A percentile compares a stretch with the other conserved stretches of the same genome.
Conservation (phyloP, 2,888 invertebrate species). For the Pycnomerus fuliginosus region DNA sequence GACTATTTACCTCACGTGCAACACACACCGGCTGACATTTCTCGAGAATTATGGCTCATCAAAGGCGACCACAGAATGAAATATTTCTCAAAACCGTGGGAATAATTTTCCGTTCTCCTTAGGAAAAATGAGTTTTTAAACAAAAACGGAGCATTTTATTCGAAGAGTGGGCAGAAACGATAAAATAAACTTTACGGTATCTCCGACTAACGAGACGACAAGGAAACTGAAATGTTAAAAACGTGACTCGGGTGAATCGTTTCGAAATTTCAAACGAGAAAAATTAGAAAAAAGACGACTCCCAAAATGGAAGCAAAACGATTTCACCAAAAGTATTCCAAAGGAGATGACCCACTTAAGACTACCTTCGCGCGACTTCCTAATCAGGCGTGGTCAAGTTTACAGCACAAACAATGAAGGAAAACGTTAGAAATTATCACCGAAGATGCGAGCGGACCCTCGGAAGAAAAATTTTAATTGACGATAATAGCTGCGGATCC, state of each 20-base stretch:
- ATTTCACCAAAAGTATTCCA: constrained; percentile 22
- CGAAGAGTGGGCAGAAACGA: too few species aligned
- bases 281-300: not conserved
- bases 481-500: too few species aligned
- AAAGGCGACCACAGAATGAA: constrained; percentile 4
- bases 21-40: not conserved
- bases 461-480: too few species aligned
- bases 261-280: not conserved
- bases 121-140: constrained; percentile 1
- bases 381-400: constrained; percentile 5
- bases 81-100: constrained; percentile 3
- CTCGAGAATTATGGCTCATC: constrained; percentile 8
- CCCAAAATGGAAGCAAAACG: constrained; percentile 1
- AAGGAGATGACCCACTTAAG: constrained; percentile 16
- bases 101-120: constrained; percentile 3
- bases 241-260: constrained; percentile 13
- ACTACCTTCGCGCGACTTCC: constrained; percentile 10
- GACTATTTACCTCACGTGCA: constrained; percentile 9
- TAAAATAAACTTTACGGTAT: too few species aligned
- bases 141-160: constrained; percentile 1
- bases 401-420: not conserved
- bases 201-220: too few species aligned
- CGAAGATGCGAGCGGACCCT: too few species aligned
- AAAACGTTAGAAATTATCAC: too few species aligned
- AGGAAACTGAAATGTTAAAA: constrained; percentile 23